A percentile compares a stretch with the other conserved stretches of the same genome.
Evolutionary conservation across 2,797 vertebrate species (phyloP).

Genomic region (Tachyglossus aculeatus): DNA sequence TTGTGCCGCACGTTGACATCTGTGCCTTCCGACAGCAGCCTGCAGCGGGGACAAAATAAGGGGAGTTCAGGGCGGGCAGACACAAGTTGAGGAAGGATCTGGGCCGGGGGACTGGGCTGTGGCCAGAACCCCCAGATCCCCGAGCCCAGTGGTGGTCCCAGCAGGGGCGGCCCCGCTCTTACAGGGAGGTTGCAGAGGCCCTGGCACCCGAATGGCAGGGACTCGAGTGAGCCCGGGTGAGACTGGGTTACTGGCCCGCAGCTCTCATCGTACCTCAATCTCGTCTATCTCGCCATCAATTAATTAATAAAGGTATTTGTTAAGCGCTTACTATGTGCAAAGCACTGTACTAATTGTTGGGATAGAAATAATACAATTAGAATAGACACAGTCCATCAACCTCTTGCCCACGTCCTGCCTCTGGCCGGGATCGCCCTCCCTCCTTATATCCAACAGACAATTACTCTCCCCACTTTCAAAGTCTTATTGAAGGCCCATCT

Average conservation of each 20-base stretch:
- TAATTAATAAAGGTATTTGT: too few species aligned
- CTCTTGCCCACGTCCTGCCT: not conserved
- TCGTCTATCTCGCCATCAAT: too few species aligned
- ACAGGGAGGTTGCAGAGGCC: too few species aligned
- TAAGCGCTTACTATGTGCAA: too few species aligned
- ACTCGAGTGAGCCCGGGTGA: conserved; percentile 12
- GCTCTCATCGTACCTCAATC: too few species aligned
- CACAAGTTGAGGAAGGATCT: not conserved
- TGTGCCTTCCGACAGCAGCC: conserved; percentile 83
- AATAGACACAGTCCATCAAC: too few species aligned
- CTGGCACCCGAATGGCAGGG: conserved; percentile 10
- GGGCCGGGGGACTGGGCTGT: accelerated
- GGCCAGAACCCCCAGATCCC: not conserved
- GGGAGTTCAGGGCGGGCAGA: not conserved
- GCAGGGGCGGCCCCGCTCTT: not conserved
- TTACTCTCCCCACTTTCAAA: not conserved
- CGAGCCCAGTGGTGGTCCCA: conserved; percentile 28
- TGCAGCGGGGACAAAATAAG: conserved; percentile 57
- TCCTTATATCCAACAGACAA: too few species aligned
- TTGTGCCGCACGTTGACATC: conserved; percentile 87
- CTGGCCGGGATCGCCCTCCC: not conserved
- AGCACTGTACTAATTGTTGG: too few species aligned
- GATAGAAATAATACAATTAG: too few species aligned
- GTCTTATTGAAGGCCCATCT: too few species aligned
- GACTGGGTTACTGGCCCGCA: not conserved